Evolutionary conservation across 2,797 vertebrate species (phyloP), one percentile per base, ranked within the genome.

Genomic region (Lepilemur septentrionalis): DNA sequence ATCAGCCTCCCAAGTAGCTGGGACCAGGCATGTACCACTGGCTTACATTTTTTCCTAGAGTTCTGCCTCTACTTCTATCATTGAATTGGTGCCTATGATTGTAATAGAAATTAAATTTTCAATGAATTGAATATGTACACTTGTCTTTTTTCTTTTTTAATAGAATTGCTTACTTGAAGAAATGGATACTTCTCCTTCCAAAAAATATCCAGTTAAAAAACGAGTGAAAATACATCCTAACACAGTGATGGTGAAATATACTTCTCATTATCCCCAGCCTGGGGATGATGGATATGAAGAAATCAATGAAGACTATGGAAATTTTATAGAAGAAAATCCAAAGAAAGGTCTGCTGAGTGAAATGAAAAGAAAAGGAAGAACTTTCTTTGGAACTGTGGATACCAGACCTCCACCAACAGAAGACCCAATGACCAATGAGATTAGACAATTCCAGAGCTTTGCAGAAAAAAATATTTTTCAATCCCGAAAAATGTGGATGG

Each of bases 221-320:
- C 98, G 98, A 96, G 99, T 99, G 72, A 99, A 99, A 98, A 99
- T 99, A 98, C 99, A 99, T 97, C 99, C 99, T 92, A 99, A 99
- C 97, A 99, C 99, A 4, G 99, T 99, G 96, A 99, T 99, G 7
- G 99, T 99, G 96, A 99, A 99, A 97, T 99, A 99, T 0, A 99
- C 99, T 96, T 99, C 99, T 63, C 99, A 99, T 98, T 99, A 99
- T 97, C 99, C 99, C 18, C 99, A 99, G 78, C 99, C 99, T 7
- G 99, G 99, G 72, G 99, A 99, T 59, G 99, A 99, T 55, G 99
- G 99, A 52, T 99, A 99, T 92, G 99, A 99, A 32, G 99, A 99
- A 63, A 98, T 98, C 4, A 99, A 98, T 17, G 99, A 99, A 98
- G 99, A 99, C 94, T 99, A 99, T 46, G 99, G 99, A 78, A 98